These are phyloP conservation scores for Eunapius fragilis DNA, from an alignment of 37 sponge, comb jelly and placozoan genomes.

Conservation along the genomic window DNA sequence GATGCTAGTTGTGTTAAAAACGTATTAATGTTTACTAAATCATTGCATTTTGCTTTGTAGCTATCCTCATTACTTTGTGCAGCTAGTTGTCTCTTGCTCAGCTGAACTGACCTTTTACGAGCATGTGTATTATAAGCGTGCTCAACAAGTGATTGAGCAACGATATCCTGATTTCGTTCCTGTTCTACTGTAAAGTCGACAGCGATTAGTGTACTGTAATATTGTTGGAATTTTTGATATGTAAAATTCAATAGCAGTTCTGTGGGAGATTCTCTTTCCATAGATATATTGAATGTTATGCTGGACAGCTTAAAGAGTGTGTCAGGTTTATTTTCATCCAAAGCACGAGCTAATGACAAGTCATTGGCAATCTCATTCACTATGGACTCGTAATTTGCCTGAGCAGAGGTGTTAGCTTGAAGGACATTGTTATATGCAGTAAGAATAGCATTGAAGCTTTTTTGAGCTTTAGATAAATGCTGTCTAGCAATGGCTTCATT, in stretches of 20 bases:
- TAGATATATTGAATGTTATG: not conserved
- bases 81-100: not conserved
- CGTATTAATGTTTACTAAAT: not conserved
- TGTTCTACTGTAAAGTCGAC: constrained; percentile 11
- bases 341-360: not conserved
- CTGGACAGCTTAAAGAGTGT: not conserved
- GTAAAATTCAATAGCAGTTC: not conserved
- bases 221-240: not conserved
- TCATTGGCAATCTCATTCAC: constrained; percentile 2
- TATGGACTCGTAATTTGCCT: not conserved
- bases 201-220: not conserved
- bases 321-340: not conserved
- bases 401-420: not conserved
- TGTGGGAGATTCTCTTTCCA: not conserved
- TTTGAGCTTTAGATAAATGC: not conserved
- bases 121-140: not conserved
- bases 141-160: not conserved
- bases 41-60: constrained; percentile 12
- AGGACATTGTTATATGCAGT: not conserved
- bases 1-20: constrained; percentile 2
- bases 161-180: not conserved
- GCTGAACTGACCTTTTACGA: not conserved
- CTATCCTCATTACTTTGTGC: not conserved
- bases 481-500: not conserved
- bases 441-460: not conserved